Evolutionary conservation across 2,113 vertebrate species (phyloP).

Genomic region (Gymnocephalus cernua): DNA sequence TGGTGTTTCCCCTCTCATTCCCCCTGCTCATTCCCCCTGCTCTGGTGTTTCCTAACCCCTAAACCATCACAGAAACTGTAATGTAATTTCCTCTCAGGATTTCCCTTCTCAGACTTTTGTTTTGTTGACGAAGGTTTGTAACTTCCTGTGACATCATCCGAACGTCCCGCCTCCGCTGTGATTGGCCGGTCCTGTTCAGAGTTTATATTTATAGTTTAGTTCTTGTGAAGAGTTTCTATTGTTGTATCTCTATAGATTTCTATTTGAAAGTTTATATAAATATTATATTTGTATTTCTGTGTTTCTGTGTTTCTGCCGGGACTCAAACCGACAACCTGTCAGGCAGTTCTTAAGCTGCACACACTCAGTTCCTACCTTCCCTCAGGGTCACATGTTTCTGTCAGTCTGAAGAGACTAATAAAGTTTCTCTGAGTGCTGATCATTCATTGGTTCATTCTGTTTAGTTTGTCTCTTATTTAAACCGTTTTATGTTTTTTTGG

Average conservation of each 20-base stretch:
- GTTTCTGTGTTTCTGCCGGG: constrained; percentile 10
- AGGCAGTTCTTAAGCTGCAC: constrained; percentile 7
- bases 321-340: constrained; percentile 11
- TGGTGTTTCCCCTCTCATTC: no score
- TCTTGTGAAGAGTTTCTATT: constrained; percentile 19
- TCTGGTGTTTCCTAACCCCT: no score
- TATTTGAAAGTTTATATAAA: constrained; percentile 51
- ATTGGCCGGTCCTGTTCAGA: constrained; percentile 26
- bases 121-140: neutral
- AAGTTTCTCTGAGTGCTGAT: constrained; percentile 44
- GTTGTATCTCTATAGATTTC: constrained; percentile 49
- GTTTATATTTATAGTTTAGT: constrained; percentile 57
- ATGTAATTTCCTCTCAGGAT: constrained; percentile 22
- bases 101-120: neutral
- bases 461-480: no score
- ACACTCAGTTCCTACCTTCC: constrained; percentile 25
- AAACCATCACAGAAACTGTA: neutral
- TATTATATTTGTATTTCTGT: constrained; percentile 21
- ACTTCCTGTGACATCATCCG: neutral
- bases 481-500: no score
- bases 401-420: constrained; percentile 61
- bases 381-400: constrained; percentile 42
- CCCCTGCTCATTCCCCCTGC: no score
- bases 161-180: constrained; percentile 13
- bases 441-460: constrained; percentile 1